Evolutionary conservation across 2,888 invertebrate species (phyloP).

Genomic region (Chydorus sphaericus): DNA sequence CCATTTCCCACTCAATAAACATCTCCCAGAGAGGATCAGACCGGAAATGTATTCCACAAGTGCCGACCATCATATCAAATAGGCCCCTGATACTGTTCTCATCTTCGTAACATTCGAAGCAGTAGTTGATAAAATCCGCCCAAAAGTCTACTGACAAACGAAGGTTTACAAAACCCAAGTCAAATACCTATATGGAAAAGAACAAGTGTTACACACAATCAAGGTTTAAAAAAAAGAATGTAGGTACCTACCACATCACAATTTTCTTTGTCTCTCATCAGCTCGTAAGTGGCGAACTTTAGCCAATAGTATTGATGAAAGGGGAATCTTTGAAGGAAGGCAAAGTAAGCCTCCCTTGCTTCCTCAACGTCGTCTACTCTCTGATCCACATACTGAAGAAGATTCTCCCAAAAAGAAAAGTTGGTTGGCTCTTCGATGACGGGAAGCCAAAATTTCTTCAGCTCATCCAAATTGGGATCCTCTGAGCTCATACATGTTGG

Average conservation of each 20-base stretch:
- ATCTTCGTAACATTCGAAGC: slow-evolving; percentile 53
- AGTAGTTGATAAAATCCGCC: slow-evolving; percentile 89
- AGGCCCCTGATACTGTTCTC: slow-evolving; percentile 59
- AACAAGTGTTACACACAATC: neutral
- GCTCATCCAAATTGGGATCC: slow-evolving; percentile 39
- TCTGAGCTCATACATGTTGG: slow-evolving; percentile 1
- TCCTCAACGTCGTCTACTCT: slow-evolving; percentile 91
- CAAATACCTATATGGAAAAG: slow-evolving; percentile 68
- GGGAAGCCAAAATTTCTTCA: slow-evolving; percentile 92
- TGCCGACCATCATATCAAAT: slow-evolving; percentile 71
- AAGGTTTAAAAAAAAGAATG: neutral
- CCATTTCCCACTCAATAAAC: slow-evolving; percentile 87
- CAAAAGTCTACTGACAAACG: slow-evolving; percentile 94
- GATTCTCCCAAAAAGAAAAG: slow-evolving; percentile 94
- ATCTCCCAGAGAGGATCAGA: slow-evolving; percentile 95
- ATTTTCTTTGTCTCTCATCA: slow-evolving; percentile 78
- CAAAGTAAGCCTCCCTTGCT: slow-evolving; percentile 85
- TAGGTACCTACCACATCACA: slow-evolving; percentile 64
- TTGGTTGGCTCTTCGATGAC: slow-evolving; percentile 88
- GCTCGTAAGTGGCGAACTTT: slow-evolving; percentile 95
- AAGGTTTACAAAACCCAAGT: slow-evolving; percentile 87
- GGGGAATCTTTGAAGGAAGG: slow-evolving; percentile 87
- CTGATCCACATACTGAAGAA: slow-evolving; percentile 92
- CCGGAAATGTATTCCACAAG: slow-evolving; percentile 84
- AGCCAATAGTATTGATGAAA: slow-evolving; percentile 99